These are phyloP conservation scores for Pomacea canaliculata DNA, from an alignment of 2,888 invertebrate species.

Conservation along the genomic window DNA sequence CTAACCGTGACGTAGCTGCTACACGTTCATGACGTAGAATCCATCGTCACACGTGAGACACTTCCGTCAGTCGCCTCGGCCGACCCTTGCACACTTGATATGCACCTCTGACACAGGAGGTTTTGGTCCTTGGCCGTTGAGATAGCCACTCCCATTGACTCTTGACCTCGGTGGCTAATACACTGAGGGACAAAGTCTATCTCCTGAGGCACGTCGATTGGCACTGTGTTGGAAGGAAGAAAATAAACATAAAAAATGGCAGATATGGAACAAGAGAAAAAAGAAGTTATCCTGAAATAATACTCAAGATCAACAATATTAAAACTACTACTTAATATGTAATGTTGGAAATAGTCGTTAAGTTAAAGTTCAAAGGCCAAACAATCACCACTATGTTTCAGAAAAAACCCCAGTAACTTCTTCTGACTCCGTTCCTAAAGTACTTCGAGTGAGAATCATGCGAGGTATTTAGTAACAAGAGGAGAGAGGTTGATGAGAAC, in stretches of 20 bases:
- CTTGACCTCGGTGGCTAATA: background rate
- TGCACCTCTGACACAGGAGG: constrained; percentile 12
- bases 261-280: no score
- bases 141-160: background rate
- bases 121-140: background rate
- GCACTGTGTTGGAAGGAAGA: background rate
- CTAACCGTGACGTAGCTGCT: constrained; percentile 25
- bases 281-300: no score
- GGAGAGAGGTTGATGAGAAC: background rate
- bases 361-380: no score
- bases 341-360: no score
- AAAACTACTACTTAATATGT: no score
- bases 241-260: no score
- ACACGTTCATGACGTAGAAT: constrained; percentile 33
- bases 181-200: background rate
- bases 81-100: constrained; percentile 18
- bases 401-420: no score
- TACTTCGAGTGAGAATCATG: no score
- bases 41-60: constrained; percentile 26
- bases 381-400: no score
- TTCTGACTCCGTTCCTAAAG: no score
- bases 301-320: no score
- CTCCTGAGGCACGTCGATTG: background rate
- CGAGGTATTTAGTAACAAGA: no score
- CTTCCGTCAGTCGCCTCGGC: constrained; percentile 26